Evolutionary conservation across 2,113 vertebrate genomes (phyloP).

Genomic region (Hippoglossus stenolepis): DNA sequence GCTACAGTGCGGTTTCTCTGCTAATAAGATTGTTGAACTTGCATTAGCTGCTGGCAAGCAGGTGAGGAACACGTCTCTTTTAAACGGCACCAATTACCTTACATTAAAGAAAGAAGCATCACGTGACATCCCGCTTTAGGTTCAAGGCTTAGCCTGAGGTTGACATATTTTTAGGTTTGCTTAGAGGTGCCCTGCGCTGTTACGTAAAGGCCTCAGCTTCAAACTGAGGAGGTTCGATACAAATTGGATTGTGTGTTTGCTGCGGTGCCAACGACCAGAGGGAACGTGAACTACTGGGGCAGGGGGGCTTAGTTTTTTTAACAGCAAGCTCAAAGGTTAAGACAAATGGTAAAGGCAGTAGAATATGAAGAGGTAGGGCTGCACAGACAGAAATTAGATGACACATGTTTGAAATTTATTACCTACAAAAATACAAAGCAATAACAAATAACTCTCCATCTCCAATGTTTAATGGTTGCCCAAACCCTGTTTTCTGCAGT

Average conservation of each 20-base stretch:
- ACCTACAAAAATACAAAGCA: not conserved
- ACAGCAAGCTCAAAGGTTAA: not conserved
- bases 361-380: no score
- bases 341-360: no score
- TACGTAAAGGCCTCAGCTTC: conserved; percentile 49
- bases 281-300: conserved; percentile 17
- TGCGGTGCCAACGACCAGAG: conserved; percentile 23
- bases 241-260: conserved; percentile 47
- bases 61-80: conserved; percentile 1
- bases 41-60: not conserved
- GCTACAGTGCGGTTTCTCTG: not conserved
- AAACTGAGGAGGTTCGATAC: conserved; percentile 31
- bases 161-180: conserved; percentile 52
- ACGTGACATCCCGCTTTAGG: conserved; percentile 47
- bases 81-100: conserved; percentile 25
- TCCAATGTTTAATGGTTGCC: conserved; percentile 81
- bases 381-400: no score
- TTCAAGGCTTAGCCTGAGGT: conserved; percentile 37
- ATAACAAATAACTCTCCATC: conserved; percentile 55
- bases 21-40: not conserved
- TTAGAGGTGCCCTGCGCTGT: conserved; percentile 16
- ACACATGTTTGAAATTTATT: not conserved
- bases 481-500: conserved; percentile 65
- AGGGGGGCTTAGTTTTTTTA: not conserved
- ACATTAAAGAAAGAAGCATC: conserved; percentile 27